Base-by-base conservation (phyloP, 2,888 invertebrate species). In the Ochropleura plecta region DNA sequence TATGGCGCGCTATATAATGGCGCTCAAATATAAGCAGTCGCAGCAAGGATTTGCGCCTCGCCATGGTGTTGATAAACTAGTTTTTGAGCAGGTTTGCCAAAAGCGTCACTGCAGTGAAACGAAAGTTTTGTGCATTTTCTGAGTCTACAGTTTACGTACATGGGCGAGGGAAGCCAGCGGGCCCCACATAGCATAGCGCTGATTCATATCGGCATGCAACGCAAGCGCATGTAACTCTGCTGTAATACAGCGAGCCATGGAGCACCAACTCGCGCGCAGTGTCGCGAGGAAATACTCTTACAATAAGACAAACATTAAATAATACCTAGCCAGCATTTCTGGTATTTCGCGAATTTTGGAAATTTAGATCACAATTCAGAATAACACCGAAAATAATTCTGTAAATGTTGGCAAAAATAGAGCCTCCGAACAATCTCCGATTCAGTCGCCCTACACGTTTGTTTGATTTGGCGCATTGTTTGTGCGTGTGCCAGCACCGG, bases 151-250 rank as follows among this genome's bases (percentile, higher is more conserved):
- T 60, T 70, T 30, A 44, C 16, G 20, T 10, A 53, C 20, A n/a
- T n/a, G n/a, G n/a, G n/a, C n/a, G n/a, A n/a, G n/a, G n/a, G n/a
- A n/a, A n/a, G n/a, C n/a, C 57, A 55, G 68, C 48, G 55, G 46
- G 65, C 46, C 68, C 55, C 81, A 60, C 76, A 64, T 51, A 53
- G 18, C 59, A 60, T 57, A 18, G 53, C 64, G 55, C 69, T 79
- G 69, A 81, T 69, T 81, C 76, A 69, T 55, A 48, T n/a, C n/a
- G n/a, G n/a, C n/a, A n/a, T n/a, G 64, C 64, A 51, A 69, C 68
- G 81, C 76, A 55, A 69, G 81, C 59, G 75, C 81, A 80, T 74
- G 59, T 64, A 55, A 59, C 57, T 64, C 51, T 73, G 67, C 66
- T 73, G 74, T 64, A 67, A 68, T 73, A 73, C 67, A 73, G 57